Conservation (phyloP, 2,888 invertebrate genomes). For the Idaea biselata region DNA sequence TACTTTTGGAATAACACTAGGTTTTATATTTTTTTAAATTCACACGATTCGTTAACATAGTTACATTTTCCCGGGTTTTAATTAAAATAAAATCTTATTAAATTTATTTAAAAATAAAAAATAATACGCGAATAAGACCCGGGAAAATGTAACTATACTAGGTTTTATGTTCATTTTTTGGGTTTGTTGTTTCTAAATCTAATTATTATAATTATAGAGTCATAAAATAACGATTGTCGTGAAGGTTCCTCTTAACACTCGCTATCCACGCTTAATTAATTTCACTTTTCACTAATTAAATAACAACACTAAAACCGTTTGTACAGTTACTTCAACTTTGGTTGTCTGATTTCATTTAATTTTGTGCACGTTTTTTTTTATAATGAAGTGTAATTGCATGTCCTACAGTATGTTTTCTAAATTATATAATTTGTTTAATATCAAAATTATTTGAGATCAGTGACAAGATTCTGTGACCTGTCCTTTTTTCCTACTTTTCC, state of each 20-base stretch:
- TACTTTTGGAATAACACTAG: too few relatives aligned
- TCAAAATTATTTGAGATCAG: conserved; percentile 78
- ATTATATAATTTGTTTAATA: conserved; percentile 20
- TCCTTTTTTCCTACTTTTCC: conserved; percentile 38
- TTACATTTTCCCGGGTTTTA: too few relatives aligned
- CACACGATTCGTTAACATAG: too few relatives aligned
- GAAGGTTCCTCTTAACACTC: conserved; percentile 18
- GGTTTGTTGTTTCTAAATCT: too few relatives aligned
- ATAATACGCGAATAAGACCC: too few relatives aligned
- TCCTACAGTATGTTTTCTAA: conserved; percentile 49
- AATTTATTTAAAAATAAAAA: too few relatives aligned
- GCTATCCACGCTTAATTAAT: conserved; percentile 41
- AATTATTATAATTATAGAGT: neutral
- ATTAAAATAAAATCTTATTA: too few relatives aligned
- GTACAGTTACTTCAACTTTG: conserved; percentile 14
- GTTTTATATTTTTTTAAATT: too few relatives aligned
- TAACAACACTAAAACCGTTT: conserved; percentile 5
- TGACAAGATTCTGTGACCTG: conserved; percentile 70
- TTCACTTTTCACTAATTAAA: conserved; percentile 23
- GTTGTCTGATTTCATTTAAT: conserved; percentile 73
- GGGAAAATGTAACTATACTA: too few relatives aligned
- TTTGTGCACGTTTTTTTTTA: conserved; percentile 61
- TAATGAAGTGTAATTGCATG: conserved; percentile 31
- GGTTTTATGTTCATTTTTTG: too few relatives aligned
- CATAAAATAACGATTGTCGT: neutral